These are phyloP conservation scores for Puffinus mauretanicus DNA, from an alignment of 2,113 vertebrate genomes.

Conservation along the genomic window DNA sequence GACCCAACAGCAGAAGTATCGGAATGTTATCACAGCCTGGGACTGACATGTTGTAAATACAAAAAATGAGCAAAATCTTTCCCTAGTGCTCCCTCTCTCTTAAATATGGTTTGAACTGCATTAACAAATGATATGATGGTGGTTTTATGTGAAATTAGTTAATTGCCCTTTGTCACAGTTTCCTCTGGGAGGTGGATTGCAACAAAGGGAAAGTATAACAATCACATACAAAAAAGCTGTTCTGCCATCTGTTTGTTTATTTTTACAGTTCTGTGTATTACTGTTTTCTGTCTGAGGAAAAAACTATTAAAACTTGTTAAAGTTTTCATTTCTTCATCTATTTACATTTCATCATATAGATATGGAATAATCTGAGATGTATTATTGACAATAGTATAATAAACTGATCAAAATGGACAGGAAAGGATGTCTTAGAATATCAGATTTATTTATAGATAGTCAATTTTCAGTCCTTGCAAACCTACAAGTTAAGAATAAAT, in stretches of 20 bases:
- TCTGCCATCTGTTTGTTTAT: conserved; percentile 23
- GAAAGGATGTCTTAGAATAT: neutral
- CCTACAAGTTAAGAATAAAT: neutral
- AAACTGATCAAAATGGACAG: neutral
- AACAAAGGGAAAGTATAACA: conserved; percentile 5
- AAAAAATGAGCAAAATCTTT: neutral
- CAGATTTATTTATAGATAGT: conserved; percentile 11
- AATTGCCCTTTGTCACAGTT: conserved; percentile 10
- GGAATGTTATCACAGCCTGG: neutral
- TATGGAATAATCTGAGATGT: neutral
- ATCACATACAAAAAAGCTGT: neutral
- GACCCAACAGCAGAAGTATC: neutral
- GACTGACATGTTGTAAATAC: neutral
- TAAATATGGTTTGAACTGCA: neutral
- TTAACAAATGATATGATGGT: neutral
- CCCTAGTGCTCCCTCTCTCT: neutral
- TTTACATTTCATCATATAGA: conserved; percentile 23
- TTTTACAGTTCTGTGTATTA: neutral
- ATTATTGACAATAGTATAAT: neutral
- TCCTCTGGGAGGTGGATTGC: neutral
- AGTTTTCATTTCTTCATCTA: neutral
- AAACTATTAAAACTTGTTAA: neutral
- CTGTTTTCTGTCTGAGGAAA: neutral
- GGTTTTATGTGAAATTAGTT: neutral
- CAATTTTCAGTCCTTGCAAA: conserved; percentile 4